Evolutionary conservation across 2,888 invertebrate genomes (phyloP).

Genomic region (Drosophila koepferae): DNA sequence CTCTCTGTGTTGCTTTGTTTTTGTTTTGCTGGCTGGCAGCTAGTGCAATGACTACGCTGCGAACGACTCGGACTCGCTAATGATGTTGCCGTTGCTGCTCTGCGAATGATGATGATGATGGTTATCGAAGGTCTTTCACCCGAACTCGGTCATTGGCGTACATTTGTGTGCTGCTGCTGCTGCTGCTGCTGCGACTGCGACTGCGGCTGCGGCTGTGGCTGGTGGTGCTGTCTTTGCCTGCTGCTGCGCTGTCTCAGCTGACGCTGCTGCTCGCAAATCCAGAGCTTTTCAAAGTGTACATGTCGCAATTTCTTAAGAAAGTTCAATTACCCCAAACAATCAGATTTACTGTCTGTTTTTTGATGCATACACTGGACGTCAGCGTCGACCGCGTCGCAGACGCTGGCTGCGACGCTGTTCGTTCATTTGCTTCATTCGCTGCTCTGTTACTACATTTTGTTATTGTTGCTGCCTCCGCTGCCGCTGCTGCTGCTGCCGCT

Average conservation of each 20-base stretch:
- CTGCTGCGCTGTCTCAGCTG: constrained; percentile 52
- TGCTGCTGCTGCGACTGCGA: constrained; percentile 50
- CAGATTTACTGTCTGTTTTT: constrained; percentile 84
- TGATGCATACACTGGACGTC: constrained; percentile 76
- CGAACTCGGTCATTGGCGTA: constrained; percentile 86
- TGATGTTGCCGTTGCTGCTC: constrained; percentile 76
- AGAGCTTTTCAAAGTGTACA: constrained; percentile 84
- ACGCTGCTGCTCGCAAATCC: constrained; percentile 82
- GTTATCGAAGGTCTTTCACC: constrained; percentile 86
- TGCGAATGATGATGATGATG: constrained; percentile 83
- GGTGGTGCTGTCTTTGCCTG: constrained; percentile 43
- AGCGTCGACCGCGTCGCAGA: constrained; percentile 24
- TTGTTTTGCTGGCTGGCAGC: constrained; percentile 65
- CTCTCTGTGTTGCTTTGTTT: constrained; percentile 59
- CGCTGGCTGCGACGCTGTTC: constrained; percentile 25
- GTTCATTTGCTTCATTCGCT: constrained; percentile 70
- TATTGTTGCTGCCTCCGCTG: constrained; percentile 27
- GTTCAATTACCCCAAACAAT: constrained; percentile 85
- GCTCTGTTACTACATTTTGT: constrained; percentile 33
- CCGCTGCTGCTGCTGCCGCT: not conserved
- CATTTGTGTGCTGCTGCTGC: constrained; percentile 82
- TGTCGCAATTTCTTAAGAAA: constrained; percentile 85
- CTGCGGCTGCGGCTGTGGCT: constrained; percentile 49
- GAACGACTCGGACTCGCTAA: constrained; percentile 61
- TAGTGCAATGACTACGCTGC: constrained; percentile 72